Conservation (phyloP, 2,888 invertebrate genomes). For the Diachrysia chrysitis region DNA sequence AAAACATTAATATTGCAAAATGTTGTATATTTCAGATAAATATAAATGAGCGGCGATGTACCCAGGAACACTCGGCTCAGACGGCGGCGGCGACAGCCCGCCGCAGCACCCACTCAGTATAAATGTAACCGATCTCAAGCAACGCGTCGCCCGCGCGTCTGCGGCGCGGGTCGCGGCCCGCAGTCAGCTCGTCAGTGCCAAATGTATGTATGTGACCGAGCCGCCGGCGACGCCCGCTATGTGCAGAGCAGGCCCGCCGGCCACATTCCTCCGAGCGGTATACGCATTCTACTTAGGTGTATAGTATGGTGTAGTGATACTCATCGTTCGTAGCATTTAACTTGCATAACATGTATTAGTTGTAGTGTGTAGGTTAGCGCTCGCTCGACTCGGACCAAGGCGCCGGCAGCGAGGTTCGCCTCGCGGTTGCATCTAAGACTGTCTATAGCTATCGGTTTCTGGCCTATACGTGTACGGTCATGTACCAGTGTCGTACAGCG, state of each 20-base stretch:
- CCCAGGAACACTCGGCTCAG: too few relatives aligned
- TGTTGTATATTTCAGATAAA: too few relatives aligned
- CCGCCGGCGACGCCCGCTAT: background rate
- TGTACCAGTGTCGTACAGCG: background rate
- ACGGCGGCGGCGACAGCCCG: too few relatives aligned
- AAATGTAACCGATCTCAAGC: background rate
- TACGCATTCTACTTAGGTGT: slow-evolving; percentile 21
- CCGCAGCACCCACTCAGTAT: too few relatives aligned
- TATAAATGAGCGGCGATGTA: too few relatives aligned
- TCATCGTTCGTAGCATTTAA: slow-evolving; percentile 49
- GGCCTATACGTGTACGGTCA: slow-evolving; percentile 56
- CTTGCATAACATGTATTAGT: slow-evolving; percentile 19
- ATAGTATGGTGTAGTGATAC: slow-evolving; percentile 16
- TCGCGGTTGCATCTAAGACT: slow-evolving; percentile 64
- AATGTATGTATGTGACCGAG: background rate
- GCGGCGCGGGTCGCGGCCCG: background rate
- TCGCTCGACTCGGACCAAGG: slow-evolving; percentile 62
- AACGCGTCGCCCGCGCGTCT: background rate
- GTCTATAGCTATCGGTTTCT: slow-evolving; percentile 58
- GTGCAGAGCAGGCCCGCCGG: slow-evolving; percentile 7
- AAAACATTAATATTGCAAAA: too few relatives aligned
- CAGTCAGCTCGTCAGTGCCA: background rate
- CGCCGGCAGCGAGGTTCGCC: slow-evolving; percentile 31
- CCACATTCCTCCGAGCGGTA: slow-evolving; percentile 28
- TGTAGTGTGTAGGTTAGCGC: slow-evolving; percentile 31